Evolutionary conservation across 2,797 vertebrate genomes (phyloP), one percentile per base, ranked within the genome.

Genomic region (Danio kyathit): DNA sequence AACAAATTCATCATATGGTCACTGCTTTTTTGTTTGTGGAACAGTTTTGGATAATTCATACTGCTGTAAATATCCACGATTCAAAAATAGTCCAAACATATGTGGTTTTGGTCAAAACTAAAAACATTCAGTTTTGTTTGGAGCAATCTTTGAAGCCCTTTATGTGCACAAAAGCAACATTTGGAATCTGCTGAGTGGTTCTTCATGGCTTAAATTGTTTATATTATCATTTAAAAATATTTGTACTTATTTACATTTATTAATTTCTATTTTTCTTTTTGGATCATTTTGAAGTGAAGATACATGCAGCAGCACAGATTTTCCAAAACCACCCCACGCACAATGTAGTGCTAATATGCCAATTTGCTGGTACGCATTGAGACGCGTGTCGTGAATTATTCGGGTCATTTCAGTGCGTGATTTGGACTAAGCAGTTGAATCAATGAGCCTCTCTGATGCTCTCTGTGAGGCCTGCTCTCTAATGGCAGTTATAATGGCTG

Each of bases 371-470:
- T 54, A 41, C 19, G 54, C 74, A 73, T 56, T 8, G 17, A 60
- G 74, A 74, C 66, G 87, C 83, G 84, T 79, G 72, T 85, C 60
- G 69, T 61, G 76, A 90, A 86, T 81, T 66, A 83, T 82, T n/a
- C n/a, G 59, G 88, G 88, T 88, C 81, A 82, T 88, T 83, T 84
- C 63, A 57, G 84, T 84, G 80, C 86, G 83, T 90, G 90, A 87
- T 89, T 90, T 86, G 88, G 91, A 92, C 91, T 92, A 90, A 84
- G 89, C 88, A 87, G 85, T 46, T 70, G 76, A 81, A 73, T 81
- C 72, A 80, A 82, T 78, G 71, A 76, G 81, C 66, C 76, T 69
- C 49, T 82, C 76, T 61, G 74, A 64, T 79, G 80, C 77, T 85
- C 83, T 85, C 82, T 86, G 16, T 81, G 60, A 76, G 82, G 79